A percentile compares a stretch with the other conserved stretches of the same genome.
phyloP scores from a whole-genome alignment of 2,888 invertebrate species.

The Coronaproctus castanopsis region DNA sequence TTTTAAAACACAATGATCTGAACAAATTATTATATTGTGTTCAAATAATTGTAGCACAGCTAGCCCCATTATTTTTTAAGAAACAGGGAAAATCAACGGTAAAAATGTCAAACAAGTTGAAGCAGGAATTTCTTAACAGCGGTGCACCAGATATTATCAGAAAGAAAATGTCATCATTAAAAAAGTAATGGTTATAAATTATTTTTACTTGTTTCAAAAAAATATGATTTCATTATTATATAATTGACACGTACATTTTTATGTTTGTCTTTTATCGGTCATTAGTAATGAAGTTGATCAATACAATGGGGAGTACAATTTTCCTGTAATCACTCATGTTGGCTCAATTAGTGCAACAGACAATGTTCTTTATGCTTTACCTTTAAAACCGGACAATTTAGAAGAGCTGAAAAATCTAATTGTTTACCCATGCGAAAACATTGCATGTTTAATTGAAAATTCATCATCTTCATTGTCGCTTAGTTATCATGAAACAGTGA shows the following conservation, averaged over 20 bases:
- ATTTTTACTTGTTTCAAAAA: not conserved
- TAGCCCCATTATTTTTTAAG: not conserved
- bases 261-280: not conserved
- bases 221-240: too few species aligned
- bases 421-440: too few species aligned
- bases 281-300: not conserved
- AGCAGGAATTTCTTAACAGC: conserved; percentile 4
- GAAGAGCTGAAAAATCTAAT: too few species aligned
- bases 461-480: not conserved
- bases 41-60: not conserved
- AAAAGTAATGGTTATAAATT: conserved; percentile 1
- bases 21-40: too few species aligned
- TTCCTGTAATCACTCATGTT: not conserved
- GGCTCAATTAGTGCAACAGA: not conserved
- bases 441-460: too few species aligned
- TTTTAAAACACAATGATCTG: too few species aligned
- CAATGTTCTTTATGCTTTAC: too few species aligned
- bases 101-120: not conserved
- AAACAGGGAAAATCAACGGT: not conserved
- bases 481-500: not conserved
- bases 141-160: conserved; percentile 8
- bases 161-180: conserved; percentile 8
- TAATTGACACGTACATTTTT: not conserved
- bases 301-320: not conserved
- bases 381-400: too few species aligned